Evolutionary conservation across 2,888 invertebrate genomes (phyloP).

Genomic region (Caenorhabditis sinica): DNA sequence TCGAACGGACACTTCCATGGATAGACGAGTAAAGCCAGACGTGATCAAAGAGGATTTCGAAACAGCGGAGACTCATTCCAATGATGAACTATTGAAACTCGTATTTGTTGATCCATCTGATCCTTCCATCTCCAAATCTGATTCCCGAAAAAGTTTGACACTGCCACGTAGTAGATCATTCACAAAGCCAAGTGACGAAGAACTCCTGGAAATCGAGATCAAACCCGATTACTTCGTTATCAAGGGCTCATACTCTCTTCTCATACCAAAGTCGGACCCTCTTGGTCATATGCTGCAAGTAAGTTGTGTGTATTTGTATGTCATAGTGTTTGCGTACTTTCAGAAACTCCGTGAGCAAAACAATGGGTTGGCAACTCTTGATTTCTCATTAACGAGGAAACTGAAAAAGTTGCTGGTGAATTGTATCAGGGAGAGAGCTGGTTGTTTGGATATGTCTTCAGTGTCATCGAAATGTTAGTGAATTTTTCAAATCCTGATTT

Average conservation of each 20-base stretch:
- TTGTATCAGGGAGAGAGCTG: constrained; percentile 63
- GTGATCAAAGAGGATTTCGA: constrained; percentile 47
- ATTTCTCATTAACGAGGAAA: constrained; percentile 62
- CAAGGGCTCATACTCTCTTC: constrained; percentile 67
- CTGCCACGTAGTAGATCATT: not conserved
- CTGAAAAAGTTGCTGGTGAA: constrained; percentile 56
- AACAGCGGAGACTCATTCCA: not conserved
- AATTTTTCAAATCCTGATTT: not conserved
- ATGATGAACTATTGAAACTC: constrained; percentile 53
- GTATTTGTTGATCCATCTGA: constrained; percentile 45
- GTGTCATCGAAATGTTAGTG: constrained; percentile 43
- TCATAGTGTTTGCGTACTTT: constrained; percentile 48
- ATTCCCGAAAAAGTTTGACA: constrained; percentile 23
- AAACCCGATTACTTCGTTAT: constrained; percentile 66
- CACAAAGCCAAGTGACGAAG: constrained; percentile 46
- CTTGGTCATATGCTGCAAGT: constrained; percentile 58
- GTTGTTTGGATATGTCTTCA: constrained; percentile 38
- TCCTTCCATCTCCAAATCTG: constrained; percentile 27
- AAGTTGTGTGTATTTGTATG: constrained; percentile 17
- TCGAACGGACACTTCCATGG: constrained; percentile 59
- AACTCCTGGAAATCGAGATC: constrained; percentile 57
- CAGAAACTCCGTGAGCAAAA: constrained; percentile 59
- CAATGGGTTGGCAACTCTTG: constrained; percentile 56
- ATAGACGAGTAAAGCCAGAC: constrained; percentile 33
- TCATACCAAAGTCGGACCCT: constrained; percentile 65